Evolutionary conservation across 2,797 vertebrate species (phyloP), one percentile per base, ranked within the genome.

Genomic region (Danio jaintianensis): DNA sequence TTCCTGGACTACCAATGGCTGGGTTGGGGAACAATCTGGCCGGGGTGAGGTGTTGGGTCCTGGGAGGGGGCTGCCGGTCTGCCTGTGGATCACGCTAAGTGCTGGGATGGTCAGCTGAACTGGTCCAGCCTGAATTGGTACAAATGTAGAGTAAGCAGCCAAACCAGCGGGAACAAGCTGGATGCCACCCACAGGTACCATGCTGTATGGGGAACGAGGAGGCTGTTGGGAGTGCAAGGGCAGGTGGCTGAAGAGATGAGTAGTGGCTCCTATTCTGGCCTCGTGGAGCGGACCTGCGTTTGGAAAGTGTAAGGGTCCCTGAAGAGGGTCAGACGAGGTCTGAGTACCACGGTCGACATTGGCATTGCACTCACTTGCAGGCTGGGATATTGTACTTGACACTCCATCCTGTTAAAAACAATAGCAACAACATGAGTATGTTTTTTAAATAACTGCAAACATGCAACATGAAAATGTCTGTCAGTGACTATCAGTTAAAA

Each of bases 191-290:
- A 98, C 93, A 0, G 97, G 97, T 42, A 98, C 91, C 92, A 96
- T 95, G 88, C 95, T 95, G 50, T 95, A 97, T 13, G 96, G 92
- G 1, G 95, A 94, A 84, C 93, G 94, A 12, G 91, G 85, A 4
- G 95, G 97, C 87, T 93, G 96, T 89, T 98, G 98, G 0, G 98
- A 99, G 89, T 99, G 98, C 90, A 98, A 88, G 18, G 98, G 98
- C 7, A 99, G 95, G 90, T 99, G 98, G 88, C 97, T 99, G 86
- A 97, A 99, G 83, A 99, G 90, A 85, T 94, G 97, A 4, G 96
- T 95, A 75, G 93, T 94, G 3, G 93, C 86, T 62, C 93, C 87
- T 47, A 91, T 47, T 73, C 93, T 86, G 7, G 86, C 82, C 0
- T 67, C 78, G 22, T 91, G 89, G 0, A 90, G n/a, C 1, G 87